Conservation (phyloP, 92 coral and sea anemone genomes). For the Isaurus tuberculatus region DNA sequence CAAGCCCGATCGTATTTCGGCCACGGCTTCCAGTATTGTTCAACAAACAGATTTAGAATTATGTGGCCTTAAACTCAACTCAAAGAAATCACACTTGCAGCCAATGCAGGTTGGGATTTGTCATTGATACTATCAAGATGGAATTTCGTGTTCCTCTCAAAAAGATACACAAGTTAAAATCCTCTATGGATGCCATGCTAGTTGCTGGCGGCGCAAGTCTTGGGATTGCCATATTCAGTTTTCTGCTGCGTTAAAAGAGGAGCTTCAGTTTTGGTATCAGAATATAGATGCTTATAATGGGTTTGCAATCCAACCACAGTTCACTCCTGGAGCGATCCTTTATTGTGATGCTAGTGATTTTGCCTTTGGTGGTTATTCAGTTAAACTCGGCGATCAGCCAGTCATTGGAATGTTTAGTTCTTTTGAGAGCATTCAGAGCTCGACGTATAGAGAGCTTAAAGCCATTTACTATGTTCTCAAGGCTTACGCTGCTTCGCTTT, state of each 20-base stretch:
- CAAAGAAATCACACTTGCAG: constrained; percentile 58
- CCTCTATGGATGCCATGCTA: constrained; percentile 40
- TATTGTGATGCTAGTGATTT: constrained; percentile 58
- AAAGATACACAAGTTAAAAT: constrained; percentile 57
- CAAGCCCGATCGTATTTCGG: neutral
- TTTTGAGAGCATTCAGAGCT: constrained; percentile 12
- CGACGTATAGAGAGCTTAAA: neutral
- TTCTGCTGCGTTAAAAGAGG: constrained; percentile 44
- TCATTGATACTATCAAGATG: constrained; percentile 67
- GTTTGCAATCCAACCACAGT: constrained; percentile 27
- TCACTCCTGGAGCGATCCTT: constrained; percentile 3
- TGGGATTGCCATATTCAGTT: constrained; percentile 54
- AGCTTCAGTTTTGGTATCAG: constrained; percentile 61
- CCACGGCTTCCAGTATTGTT: constrained; percentile 5
- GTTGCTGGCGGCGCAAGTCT: constrained; percentile 22
- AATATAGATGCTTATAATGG: constrained; percentile 21
- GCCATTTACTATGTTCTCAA: neutral
- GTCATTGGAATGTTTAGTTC: neutral
- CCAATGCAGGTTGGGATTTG: constrained; percentile 75
- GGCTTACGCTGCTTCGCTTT: neutral
- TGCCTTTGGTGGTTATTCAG: constrained; percentile 55
- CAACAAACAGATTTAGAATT: neutral
- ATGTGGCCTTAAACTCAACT: constrained; percentile 2
- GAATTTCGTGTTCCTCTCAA: constrained; percentile 54
- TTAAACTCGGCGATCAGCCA: neutral